Evolutionary conservation across 2,797 vertebrate species (phyloP).

Genomic region (Brotula barbata): DNA sequence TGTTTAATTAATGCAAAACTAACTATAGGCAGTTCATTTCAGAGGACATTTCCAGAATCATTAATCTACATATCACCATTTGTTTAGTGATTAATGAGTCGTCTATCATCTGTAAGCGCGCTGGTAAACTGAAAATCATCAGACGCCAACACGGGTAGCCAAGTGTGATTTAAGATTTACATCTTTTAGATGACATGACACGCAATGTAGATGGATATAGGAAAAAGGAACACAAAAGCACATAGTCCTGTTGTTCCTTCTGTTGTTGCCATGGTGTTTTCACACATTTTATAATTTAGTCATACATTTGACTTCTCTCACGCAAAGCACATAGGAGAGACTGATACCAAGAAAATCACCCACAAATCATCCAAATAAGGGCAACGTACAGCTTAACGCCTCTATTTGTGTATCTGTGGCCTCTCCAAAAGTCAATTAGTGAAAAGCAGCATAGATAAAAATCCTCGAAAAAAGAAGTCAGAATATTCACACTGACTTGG

Average conservation of each 20-base stretch:
- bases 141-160: conserved; percentile 34
- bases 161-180: conserved; percentile 44
- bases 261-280: conserved; percentile 69
- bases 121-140: conserved; percentile 24
- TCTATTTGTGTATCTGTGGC: conserved; percentile 64
- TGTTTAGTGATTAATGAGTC: accelerated
- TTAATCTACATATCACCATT: background rate
- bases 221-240: conserved; percentile 47
- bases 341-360: conserved; percentile 42
- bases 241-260: conserved; percentile 40
- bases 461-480: conserved; percentile 70
- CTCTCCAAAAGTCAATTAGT: conserved; percentile 60
- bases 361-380: conserved; percentile 48
- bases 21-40: background rate
- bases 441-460: conserved; percentile 44
- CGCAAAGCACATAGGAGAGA: conserved; percentile 26
- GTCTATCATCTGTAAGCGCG: no score
- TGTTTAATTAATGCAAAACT: no score
- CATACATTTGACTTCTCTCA: conserved; percentile 40
- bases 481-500: conserved; percentile 69
- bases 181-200: conserved; percentile 41
- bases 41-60: background rate
- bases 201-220: conserved; percentile 48
- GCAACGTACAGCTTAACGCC: conserved; percentile 54
- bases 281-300: conserved; percentile 65